Base-by-base conservation (phyloP, 2,113 vertebrate genomes). In the Illadopsis cleaveri region DNA sequence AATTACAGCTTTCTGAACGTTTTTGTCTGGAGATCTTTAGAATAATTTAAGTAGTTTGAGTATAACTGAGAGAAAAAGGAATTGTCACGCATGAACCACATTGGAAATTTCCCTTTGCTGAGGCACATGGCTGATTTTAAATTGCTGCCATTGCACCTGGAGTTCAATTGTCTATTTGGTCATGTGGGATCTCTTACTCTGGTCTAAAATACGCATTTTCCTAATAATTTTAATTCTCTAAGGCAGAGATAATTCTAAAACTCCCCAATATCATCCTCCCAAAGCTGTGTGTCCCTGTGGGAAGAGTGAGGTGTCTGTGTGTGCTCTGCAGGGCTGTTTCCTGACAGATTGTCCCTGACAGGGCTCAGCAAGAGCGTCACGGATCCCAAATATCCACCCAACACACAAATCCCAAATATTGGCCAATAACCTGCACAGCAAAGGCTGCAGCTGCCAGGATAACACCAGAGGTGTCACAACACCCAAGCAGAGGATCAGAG, bases 291-390 rank as follows among this genome's bases (percentile, higher is more conserved):
- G n/a, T 68, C 83, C 89, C 61, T 84, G 69, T 54, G 90, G 82
- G 87, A 96, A 54, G 50, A 38, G 60, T 38, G 38, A 27, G 83
- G 42, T 45, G 82, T 51, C 81, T 24, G 35, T 48, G 90, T 51
- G 90, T n/a, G 56, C 91, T 86, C 86, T 47, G 11, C 95, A 90
- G 86, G 86, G 84, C 42, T 64, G 44, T 61, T 71, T 38, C 56
- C 44, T 95, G 94, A 96, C 37, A 64, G 83, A 97, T 93, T 88
- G 35, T 45, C n/a, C 76, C 89, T 93, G 94, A 94, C 89, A 95
- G 88, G 18, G 69, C 90, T 97, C 89, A 79, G 89, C 83, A 81
- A 90, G 86, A 95, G 71, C n/a, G 37, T 87, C 95, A 91, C 47
- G 0, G 3, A 54, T 24, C 95, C 94, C 92, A 95, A 50, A 50